Percentiles rank a stretch among this genome's conserved stretches.
These are phyloP conservation scores for Penelope pileata DNA, from an alignment of 2,113 vertebrate genomes.

Conservation along the genomic window DNA sequence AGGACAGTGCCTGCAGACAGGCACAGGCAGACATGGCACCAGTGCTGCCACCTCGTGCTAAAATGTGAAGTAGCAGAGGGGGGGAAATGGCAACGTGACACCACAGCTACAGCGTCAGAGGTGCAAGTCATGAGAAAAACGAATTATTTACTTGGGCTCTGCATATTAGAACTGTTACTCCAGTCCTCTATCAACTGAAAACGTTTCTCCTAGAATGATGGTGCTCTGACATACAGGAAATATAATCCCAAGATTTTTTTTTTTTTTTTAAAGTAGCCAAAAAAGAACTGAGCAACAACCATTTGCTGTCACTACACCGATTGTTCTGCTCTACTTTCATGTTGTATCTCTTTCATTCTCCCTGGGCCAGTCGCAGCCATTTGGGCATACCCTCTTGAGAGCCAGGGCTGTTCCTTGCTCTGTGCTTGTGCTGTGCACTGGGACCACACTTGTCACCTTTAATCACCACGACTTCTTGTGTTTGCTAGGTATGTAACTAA, in stretches of 20 bases:
- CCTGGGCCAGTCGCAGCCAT: not conserved
- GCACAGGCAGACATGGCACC: not conserved
- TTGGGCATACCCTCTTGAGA: not conserved
- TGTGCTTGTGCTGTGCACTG: not conserved
- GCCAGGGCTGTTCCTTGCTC: not conserved
- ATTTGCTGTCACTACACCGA: not conserved
- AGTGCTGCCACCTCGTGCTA: conserved; percentile 62
- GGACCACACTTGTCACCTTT: not conserved
- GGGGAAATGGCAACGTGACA: not conserved
- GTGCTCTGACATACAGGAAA: not conserved
- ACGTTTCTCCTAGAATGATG: not conserved
- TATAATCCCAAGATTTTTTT: not conserved
- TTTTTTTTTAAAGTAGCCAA: not conserved
- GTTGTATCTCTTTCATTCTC: not conserved
- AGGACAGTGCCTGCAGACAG: not conserved
- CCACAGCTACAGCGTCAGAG: not conserved
- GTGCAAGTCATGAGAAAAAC: not conserved
- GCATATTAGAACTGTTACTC: not conserved
- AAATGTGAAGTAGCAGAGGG: not conserved
- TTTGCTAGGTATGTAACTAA: not conserved
- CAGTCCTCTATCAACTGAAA: not conserved
- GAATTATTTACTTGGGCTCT: not conserved
- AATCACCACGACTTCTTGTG: not conserved
- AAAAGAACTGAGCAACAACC: not conserved
- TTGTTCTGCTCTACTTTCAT: not conserved